Percentiles rank a stretch among this genome's conserved stretches.
phyloP scores from a whole-genome alignment of 1,140 invertebrate species.

The Ips nitidus region DNA sequence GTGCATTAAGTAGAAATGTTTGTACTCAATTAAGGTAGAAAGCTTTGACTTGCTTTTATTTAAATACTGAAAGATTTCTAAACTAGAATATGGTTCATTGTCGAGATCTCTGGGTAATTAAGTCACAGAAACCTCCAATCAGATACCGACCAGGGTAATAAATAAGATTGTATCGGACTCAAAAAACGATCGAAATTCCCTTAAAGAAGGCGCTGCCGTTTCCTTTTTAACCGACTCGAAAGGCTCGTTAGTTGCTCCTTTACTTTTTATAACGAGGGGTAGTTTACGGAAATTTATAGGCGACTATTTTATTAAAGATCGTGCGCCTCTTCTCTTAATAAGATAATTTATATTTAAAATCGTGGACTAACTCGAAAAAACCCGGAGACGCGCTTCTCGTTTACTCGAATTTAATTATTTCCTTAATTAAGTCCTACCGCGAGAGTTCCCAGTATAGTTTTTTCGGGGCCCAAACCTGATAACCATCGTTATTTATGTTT shows the following conservation, averaged over 20 bases:
- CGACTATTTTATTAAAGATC: constrained; percentile 30
- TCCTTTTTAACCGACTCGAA: background rate
- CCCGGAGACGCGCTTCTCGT: constrained; percentile 14
- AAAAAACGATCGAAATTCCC: constrained; percentile 28
- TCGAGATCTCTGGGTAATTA: constrained; percentile 5
- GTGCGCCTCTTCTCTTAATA: constrained; percentile 23
- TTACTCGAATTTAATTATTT: constrained; percentile 22
- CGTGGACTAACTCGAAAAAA: constrained; percentile 8
- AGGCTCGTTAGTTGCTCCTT: constrained; percentile 26
- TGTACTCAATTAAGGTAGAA: no score
- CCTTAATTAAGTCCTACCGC: constrained; percentile 21
- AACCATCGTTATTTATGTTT: no score
- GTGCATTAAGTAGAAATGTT: no score
- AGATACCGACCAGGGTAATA: constrained; percentile 14
- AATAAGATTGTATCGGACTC: constrained; percentile 24
- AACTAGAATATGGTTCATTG: no score
- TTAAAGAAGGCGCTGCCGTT: constrained; percentile 9
- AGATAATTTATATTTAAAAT: constrained; percentile 33
- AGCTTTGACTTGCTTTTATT: no score
- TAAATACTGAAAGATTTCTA: no score
- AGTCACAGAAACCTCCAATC: constrained; percentile 18
- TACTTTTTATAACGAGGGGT: constrained; percentile 22
- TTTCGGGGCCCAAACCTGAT: no score
- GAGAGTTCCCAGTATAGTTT: background rate
- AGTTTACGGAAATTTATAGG: constrained; percentile 27